Conservation (phyloP, 2,113 vertebrate species). For the Ginglymostoma cirratum region DNA sequence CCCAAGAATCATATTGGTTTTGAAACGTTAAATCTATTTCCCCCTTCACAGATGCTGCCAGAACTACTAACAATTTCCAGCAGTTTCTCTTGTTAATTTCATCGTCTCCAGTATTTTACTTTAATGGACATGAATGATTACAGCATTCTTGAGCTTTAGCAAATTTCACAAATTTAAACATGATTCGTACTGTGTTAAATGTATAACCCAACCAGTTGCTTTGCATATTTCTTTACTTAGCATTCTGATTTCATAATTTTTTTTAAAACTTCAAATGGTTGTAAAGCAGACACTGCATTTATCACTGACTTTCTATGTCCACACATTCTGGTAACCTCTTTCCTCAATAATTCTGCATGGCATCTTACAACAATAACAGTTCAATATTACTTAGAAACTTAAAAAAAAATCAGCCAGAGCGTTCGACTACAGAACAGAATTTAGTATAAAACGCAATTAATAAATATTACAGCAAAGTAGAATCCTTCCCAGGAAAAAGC, state of each 20-base stretch:
- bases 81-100: too few relatives aligned
- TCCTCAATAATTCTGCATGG: background rate
- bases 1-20: too few relatives aligned
- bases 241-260: too few relatives aligned
- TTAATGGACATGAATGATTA: background rate
- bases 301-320: background rate
- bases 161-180: background rate
- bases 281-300: too few relatives aligned
- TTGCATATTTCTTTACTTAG: background rate
- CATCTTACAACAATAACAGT: background rate
- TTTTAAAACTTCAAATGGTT: too few relatives aligned
- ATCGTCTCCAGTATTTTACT: too few relatives aligned
- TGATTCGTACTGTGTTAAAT: background rate
- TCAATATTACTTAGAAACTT: background rate
- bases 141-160: background rate
- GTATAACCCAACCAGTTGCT: background rate
- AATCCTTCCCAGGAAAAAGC: background rate
- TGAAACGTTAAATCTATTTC: too few relatives aligned
- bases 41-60: too few relatives aligned
- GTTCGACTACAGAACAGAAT: background rate
- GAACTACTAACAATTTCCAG: too few relatives aligned
- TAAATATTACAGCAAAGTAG: background rate
- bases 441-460: background rate
- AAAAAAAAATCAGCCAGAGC: background rate
- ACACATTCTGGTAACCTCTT: background rate